Percentiles rank a stretch among this genome's conserved stretches.
These are phyloP conservation scores for Peromyscus aztecus DNA, from an alignment of 2,797 vertebrate species.

Conservation along the genomic window DNA sequence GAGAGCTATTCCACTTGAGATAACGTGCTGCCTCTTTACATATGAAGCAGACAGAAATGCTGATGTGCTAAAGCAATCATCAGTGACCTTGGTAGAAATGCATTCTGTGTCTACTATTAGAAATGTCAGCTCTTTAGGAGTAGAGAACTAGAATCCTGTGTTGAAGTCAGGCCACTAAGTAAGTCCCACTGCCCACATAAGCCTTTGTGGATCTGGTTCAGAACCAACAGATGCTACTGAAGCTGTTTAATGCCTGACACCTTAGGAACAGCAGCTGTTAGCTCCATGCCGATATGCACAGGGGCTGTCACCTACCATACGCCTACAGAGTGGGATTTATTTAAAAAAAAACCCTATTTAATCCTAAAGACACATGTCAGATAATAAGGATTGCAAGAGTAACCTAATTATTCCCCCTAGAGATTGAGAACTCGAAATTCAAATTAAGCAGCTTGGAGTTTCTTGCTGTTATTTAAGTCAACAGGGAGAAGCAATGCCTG, in stretches of 20 bases:
- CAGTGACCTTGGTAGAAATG: background rate
- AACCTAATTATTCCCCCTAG: background rate
- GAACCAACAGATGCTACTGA: background rate
- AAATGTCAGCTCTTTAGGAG: background rate
- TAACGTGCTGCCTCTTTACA: background rate
- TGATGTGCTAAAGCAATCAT: constrained; percentile 44
- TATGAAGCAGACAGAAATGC: background rate
- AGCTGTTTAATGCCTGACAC: constrained; percentile 10
- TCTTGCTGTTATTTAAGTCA: background rate
- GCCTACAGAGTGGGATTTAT: background rate
- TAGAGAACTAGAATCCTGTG: background rate
- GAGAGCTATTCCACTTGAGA: background rate
- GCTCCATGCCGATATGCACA: background rate
- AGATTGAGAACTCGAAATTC: background rate
- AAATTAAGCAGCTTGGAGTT: constrained; percentile 13
- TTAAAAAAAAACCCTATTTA: background rate
- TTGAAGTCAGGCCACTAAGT: background rate
- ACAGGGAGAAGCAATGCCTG: background rate
- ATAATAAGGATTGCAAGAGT: constrained; percentile 22
- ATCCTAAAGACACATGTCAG: background rate
- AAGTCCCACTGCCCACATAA: background rate
- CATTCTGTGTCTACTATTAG: constrained; percentile 25
- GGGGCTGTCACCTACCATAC: background rate
- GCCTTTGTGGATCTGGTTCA: background rate
- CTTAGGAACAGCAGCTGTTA: constrained; percentile 21